Conservation (phyloP, 2,113 vertebrate species). For the Sorex araneus region DNA sequence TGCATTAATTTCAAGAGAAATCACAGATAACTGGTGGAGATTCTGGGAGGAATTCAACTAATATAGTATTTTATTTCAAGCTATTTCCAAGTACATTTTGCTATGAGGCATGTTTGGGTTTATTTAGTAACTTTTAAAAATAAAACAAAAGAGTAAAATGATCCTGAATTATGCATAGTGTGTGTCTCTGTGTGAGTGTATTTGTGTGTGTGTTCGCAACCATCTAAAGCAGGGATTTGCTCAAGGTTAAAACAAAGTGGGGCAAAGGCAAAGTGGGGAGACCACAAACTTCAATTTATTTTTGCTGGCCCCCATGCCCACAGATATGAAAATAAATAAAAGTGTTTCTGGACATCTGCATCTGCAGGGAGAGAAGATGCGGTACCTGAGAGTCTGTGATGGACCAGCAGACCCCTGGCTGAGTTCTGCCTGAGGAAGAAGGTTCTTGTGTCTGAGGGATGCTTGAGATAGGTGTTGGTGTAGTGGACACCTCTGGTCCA, state of each 20-base stretch:
- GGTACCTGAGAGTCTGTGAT: too few relatives aligned
- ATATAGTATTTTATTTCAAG: constrained; percentile 8
- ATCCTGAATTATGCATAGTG: too few relatives aligned
- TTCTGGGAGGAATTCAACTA: background rate
- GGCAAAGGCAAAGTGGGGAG: background rate
- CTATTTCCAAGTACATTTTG: background rate
- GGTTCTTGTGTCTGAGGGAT: too few relatives aligned
- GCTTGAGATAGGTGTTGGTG: background rate
- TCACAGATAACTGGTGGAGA: background rate
- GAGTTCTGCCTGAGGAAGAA: background rate
- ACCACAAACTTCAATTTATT: background rate
- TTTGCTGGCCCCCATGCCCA: background rate
- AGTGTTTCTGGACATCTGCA: too few relatives aligned
- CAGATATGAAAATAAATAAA: too few relatives aligned
- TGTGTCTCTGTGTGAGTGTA: too few relatives aligned
- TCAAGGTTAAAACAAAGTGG: too few relatives aligned
- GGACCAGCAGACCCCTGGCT: background rate
- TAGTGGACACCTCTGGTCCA: background rate
- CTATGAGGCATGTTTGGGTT: constrained; percentile 12
- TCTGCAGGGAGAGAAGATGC: too few relatives aligned
- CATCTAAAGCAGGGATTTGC: too few relatives aligned
- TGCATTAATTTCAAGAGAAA: background rate
- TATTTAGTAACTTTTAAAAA: constrained; percentile 42
- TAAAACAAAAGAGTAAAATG: background rate
- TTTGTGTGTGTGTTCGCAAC: too few relatives aligned